Base-by-base conservation (phyloP, 2,797 vertebrate species). In the Psittacula derbiana region DNA sequence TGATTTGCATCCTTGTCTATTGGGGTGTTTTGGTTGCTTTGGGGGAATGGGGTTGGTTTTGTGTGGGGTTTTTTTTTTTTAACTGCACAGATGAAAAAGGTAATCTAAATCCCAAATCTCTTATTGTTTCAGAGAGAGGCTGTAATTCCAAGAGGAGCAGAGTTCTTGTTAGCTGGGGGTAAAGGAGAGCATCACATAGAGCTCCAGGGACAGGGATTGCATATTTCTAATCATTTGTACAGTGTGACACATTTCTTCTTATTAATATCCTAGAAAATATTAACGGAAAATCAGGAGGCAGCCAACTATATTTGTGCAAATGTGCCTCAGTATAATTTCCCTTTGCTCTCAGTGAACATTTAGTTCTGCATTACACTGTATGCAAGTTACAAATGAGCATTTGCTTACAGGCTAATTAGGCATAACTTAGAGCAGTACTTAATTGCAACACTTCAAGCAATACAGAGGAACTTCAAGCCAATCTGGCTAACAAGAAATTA, bases 371-470 rank as follows among this genome's bases (percentile, higher is more conserved):
- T 94, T 94, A 41, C 44, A 11, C 50, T 92, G 66, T 80, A 30
- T 41, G 38, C 70, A 61, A 79, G 73, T 84, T 90, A 76, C 82
- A 94, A 95, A 76, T 86, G 88, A 95, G 88, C 88, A 76, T 96
- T 95, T 95, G 70, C 92, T 90, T 94, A 84, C 50, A 70, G 80
- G 60, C 88, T 95, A 90, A 94, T 95, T 90, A 94, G 93, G 47
- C 73, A 23, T 86, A 86, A 58, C 94, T 92, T 92, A 86, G 60
- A 92, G 94, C 83, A 60, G 43, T 88, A 73, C 76, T 88, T 94
- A 95, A 84, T 73, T 96, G 90, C 83, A 86, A 38, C 55, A 86
- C 58, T 92, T 84, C 25, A 58, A 58, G 83, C 80, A 84, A 40
- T 65, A 66, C 62, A 64, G 90, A 86, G 67, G 40, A 94, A 66